Conservation (phyloP, 2,113 vertebrate genomes). For the Arenaria interpres region DNA sequence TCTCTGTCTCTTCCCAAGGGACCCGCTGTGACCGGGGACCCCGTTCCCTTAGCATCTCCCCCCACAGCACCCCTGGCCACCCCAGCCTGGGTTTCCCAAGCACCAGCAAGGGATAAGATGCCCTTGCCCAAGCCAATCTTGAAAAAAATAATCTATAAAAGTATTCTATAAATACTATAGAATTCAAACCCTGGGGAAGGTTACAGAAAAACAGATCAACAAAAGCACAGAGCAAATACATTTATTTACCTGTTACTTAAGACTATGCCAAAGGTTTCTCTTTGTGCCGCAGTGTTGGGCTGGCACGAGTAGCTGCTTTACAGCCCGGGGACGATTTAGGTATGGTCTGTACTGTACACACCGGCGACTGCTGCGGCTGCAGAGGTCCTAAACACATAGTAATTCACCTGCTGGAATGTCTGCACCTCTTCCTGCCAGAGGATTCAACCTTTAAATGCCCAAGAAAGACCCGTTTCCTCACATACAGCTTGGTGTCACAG, state of each 20-base stretch:
- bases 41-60: fast-evolving
- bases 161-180: too few relatives aligned
- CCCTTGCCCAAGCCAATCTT: too few relatives aligned
- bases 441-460: not conserved
- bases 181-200: not conserved
- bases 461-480: not conserved
- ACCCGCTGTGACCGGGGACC: too few relatives aligned
- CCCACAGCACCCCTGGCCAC: not conserved
- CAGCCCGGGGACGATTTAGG: not conserved
- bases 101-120: not conserved
- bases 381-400: fast-evolving
- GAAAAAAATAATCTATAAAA: not conserved
- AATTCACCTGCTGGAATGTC: not conserved
- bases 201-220: not conserved
- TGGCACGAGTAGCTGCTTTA: not conserved
- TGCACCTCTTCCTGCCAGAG: not conserved
- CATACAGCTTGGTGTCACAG: fast-evolving
- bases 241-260: not conserved
- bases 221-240: too few relatives aligned
- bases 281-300: fast-evolving
- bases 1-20: fast-evolving
- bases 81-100: fast-evolving
- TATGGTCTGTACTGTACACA: fast-evolving
- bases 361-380: fast-evolving
- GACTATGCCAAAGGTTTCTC: not conserved